Evolutionary conservation across 2,888 invertebrate genomes (phyloP), one percentile per base, ranked within the genome.

Genomic region (Diaperis boleti): DNA sequence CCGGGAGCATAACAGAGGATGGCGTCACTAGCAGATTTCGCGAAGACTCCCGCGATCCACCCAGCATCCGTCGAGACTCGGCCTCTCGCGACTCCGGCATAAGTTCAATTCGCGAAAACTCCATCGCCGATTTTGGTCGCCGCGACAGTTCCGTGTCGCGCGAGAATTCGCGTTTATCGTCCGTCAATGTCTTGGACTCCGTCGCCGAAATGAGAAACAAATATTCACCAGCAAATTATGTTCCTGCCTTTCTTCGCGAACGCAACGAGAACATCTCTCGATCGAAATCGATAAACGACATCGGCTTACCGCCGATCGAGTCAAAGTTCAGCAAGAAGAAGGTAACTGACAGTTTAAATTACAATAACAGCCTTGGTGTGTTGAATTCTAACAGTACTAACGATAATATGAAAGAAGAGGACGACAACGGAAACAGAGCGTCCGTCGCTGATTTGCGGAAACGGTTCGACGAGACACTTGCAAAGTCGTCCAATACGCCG

Each of bases 201-300:
- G 80, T 83, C 1, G 87, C 90, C 22, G 91, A 92, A 66, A 81
- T 91, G 65, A 88, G 89, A 76, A 89, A 88, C 74, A 91, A 90
- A 79, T 92, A 92, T 76, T 91, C 91, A 31, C 90, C 91, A 45
- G 85, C 88, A 33, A 88, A 89, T 77, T 92, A 92, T 79, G 86
- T 89, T 75, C 91, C 92, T 64, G 78, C 81, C 41, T 75, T 79
- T 57, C 69, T 77, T 39, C 71, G 82, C 52, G 49, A 63, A 37
- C 31, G 45, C 7, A 50, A 42, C 42, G 39, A 77, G 60, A 78
- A 76, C 66, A 77, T 81, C 45, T 71, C 79, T 11, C 73, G 56
- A n/a, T 87, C 87, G 0, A 87, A 86, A 69, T 86, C 86, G 0
- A 86, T 86, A 45, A 86, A 84, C 70, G 87, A 87, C 73, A 87